Conservation (phyloP, 2,797 vertebrate species). For the Danio kyathit region DNA sequence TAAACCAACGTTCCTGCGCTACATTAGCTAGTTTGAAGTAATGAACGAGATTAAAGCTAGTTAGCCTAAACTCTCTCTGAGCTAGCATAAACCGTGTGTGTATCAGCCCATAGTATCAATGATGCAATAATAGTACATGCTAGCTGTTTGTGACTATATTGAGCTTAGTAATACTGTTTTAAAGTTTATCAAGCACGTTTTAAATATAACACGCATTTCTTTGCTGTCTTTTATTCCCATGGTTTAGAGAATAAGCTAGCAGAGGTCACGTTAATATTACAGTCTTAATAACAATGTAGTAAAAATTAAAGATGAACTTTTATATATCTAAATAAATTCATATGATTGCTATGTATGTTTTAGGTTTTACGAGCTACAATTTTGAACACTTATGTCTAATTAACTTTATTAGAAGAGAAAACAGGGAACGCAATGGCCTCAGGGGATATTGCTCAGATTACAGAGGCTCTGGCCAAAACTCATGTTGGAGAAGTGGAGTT, state of each 20-base stretch:
- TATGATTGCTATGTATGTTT: neutral
- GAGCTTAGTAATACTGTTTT: neutral
- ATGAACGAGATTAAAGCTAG: neutral
- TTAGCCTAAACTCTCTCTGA: slow-evolving; percentile 23
- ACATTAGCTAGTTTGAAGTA: neutral
- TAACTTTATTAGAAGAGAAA: neutral
- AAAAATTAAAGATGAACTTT: neutral
- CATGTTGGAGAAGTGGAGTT: slow-evolving; percentile 91
- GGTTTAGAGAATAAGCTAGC: neutral
- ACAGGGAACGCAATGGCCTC: slow-evolving; percentile 83
- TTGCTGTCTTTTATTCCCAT: neutral
- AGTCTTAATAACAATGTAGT: neutral
- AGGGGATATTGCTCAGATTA: slow-evolving; percentile 89
- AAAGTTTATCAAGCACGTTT: neutral
- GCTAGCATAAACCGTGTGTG: neutral
- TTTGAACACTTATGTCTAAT: neutral
- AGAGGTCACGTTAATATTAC: neutral
- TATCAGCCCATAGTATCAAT: neutral
- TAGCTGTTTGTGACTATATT: neutral
- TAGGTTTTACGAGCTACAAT: neutral
- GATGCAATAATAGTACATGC: slow-evolving; percentile 5
- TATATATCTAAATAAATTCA: neutral
- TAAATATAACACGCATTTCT: neutral
- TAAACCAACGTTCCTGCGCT: neutral
- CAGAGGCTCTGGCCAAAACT: slow-evolving; percentile 89